These are phyloP conservation scores for Pachliopta kotzebuea DNA, from an alignment of 2,888 invertebrate genomes.

Conservation along the genomic window DNA sequence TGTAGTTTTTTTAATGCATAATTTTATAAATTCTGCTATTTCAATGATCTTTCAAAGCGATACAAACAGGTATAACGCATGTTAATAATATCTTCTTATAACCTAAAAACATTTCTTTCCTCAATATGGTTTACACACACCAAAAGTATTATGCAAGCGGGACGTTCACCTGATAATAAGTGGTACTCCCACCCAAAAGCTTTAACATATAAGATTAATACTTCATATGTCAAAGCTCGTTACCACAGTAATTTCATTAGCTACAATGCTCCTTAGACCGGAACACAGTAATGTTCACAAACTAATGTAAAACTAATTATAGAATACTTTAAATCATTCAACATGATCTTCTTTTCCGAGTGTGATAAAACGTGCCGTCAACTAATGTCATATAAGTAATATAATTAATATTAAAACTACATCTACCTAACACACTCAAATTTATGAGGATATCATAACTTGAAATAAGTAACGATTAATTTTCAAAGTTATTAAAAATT, in stretches of 20 bases:
- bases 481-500: neutral
- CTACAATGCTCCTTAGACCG: too few species aligned
- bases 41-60: neutral
- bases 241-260: too few species aligned
- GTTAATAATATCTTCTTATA: neutral
- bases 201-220: too few species aligned
- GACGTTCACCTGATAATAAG: too few species aligned
- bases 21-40: neutral
- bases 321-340: neutral
- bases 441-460: constrained; percentile 8
- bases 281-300: too few species aligned
- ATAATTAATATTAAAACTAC: constrained; percentile 6
- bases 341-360: neutral
- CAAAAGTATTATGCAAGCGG: neutral
- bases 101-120: neutral
- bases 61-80: neutral
- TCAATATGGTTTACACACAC: neutral
- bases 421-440: constrained; percentile 11
- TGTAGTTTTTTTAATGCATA: neutral
- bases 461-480: neutral
- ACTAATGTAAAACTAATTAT: neutral
- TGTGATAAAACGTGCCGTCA: neutral
- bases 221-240: too few species aligned
- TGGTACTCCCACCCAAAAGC: too few species aligned
- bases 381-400: neutral